A percentile compares a stretch with the other conserved stretches of the same genome.
phyloP scores from a whole-genome alignment of 2,888 invertebrate species.

The Cephus sareptanus region DNA sequence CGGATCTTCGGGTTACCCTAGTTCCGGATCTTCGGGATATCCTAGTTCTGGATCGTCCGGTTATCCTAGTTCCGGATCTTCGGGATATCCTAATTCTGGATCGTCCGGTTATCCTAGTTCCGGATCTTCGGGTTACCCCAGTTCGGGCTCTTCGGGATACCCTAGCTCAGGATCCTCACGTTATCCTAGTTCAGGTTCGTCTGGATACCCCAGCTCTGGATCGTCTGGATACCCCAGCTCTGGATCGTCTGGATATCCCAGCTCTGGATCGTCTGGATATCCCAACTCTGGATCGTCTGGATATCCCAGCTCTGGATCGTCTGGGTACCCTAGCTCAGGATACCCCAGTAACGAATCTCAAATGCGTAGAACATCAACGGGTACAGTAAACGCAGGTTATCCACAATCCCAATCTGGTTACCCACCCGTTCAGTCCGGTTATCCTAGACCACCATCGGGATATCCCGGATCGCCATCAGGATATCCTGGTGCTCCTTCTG shows the following conservation, averaged over 20 bases:
- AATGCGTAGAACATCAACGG: slow-evolving; percentile 6
- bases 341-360: slow-evolving; percentile 25
- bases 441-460: slow-evolving; percentile 25
- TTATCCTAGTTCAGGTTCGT: background rate
- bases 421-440: slow-evolving; percentile 11
- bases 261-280: slow-evolving; percentile 17
- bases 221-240: slow-evolving; percentile 20
- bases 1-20: slow-evolving; percentile 6
- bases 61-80: slow-evolving; percentile 28
- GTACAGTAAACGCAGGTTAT: slow-evolving; percentile 12
- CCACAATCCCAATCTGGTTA: slow-evolving; percentile 1
- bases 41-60: slow-evolving; percentile 15
- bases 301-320: slow-evolving; percentile 16
- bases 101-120: slow-evolving; percentile 7
- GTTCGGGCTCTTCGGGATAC: slow-evolving; percentile 32
- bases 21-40: slow-evolving; percentile 20
- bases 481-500: slow-evolving; percentile 22
- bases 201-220: slow-evolving; percentile 21
- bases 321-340: slow-evolving; percentile 10
- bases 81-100: slow-evolving; percentile 35
- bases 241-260: slow-evolving; percentile 21
- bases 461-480: slow-evolving; percentile 33
- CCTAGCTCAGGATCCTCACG: slow-evolving; percentile 15
- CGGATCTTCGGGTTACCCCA: slow-evolving; percentile 20
- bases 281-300: slow-evolving; percentile 14